Base-by-base conservation (phyloP, 2,113 vertebrate genomes). In the Engraulis encrasicolus region DNA sequence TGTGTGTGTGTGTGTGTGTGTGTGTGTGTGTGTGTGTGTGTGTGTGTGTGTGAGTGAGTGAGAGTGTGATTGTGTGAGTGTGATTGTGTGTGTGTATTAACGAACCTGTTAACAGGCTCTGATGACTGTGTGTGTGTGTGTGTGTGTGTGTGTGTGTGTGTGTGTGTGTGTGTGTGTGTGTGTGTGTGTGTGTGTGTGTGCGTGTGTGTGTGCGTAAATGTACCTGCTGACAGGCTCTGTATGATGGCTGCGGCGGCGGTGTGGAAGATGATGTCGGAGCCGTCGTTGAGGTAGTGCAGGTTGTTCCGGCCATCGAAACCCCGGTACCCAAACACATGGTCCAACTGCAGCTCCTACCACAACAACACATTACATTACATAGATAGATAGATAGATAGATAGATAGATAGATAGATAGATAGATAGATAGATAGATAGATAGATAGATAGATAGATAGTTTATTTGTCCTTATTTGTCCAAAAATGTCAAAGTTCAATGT, bases 301-400 rank as follows among this genome's bases (percentile, higher is more conserved):
- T 99, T 99, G 92, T 99, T 98, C 45, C 98, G 97, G 85, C 98
- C 99, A 90, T 99, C 98, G 19, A 97, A 98, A 34, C 98, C 98
- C 91, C 98, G 88, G 93, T 98, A 99, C 19, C 98, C 98, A 84
- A 99, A 99, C 18, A 99, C 97, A 0, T 99, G 98, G 31, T 99
- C 97, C 86, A 99, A 87, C 78, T 95, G 94, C 90, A 99, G 94
- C 84, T 99, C 98, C 98, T 99, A 36, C 0, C 82, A 49, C 0
- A 83, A 20, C 78, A 54, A 71, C n/a, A 15, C 78, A 34, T n/a
- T n/a, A n/a, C n/a, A n/a, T n/a, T n/a, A n/a, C n/a, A n/a, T 2
- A 52, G 12, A 85, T 37, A 61, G 78, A 81, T 0, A 86, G 14
- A 54, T 50, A 84, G 40, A 45, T 9, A 45, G 40, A 45, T 9